Evolutionary conservation across 2,888 invertebrate genomes (phyloP), one percentile per base, ranked within the genome.

Genomic region (Thymelicus sylvestris): DNA sequence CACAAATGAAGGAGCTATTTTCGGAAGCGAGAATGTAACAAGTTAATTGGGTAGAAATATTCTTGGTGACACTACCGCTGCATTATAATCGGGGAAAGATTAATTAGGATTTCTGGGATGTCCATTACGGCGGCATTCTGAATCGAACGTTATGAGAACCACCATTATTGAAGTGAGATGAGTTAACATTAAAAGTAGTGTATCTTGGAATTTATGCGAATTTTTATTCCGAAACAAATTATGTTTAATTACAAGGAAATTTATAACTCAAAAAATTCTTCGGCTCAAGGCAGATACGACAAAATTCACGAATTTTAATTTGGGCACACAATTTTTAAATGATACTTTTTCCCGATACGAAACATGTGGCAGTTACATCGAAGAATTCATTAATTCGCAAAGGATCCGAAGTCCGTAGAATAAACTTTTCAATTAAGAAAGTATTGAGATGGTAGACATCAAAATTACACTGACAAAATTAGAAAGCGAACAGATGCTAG

Each of bases 1-100:
- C 79, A 79, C 76, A 81, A 80, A 81, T 83, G 61, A 61, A 81
- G 83, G 82, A 85, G 83, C 86, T 79, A 88, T 89, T 89, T 92
- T 90, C 89, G 86, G 92, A 90, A 92, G 92, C 91, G 90, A 90
- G 90, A 93, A 90, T 91, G 87, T 92, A 86, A 92, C 92, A 89
- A 92, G 92, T 91, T 93, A 92, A 93, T 93, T 93, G 92, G 92
- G 81, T 86, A 81, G 81, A 92, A 87, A 87, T 88, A 90, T 90
- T 88, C 83, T 74, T 82, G 81, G 78, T 84, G 83, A 86, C 89
- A 87, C 86, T 86, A 82, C 83, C 84, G 81, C 77, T 81, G 83
- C 82, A 73, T 85, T 86, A 86, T 82, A 82, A 79, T 87, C 76
- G 78, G 80, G 77, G 79, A 79, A 80, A 86, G 87, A 90, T 92